A percentile compares a stretch with the other conserved stretches of the same genome.
These are phyloP conservation scores for Anarhynchus alexandrinus DNA, from an alignment of 2,113 vertebrate genomes.

Conservation along the genomic window DNA sequence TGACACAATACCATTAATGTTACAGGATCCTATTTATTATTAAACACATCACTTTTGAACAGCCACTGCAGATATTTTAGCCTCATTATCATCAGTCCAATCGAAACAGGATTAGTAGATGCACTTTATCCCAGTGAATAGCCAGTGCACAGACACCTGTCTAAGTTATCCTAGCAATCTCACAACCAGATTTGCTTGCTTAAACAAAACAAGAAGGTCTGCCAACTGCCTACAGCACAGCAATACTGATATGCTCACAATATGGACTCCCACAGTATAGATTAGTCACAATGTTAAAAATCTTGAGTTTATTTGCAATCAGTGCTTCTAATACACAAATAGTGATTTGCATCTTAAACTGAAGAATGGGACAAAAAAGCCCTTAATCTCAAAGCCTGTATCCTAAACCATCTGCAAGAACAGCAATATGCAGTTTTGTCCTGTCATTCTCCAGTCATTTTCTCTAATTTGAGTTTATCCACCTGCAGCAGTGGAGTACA, in stretches of 20 bases:
- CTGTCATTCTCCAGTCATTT: not conserved
- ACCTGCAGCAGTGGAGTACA: not conserved
- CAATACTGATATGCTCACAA: not conserved
- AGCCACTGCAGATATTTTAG: not conserved
- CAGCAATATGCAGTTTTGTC: not conserved
- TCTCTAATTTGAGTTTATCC: not conserved
- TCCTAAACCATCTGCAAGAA: not conserved
- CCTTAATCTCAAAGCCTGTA: not conserved
- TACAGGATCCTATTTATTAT: not conserved
- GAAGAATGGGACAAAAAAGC: not conserved
- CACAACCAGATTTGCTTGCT: not conserved
- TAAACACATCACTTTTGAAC: not conserved
- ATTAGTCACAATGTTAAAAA: constrained; percentile 1
- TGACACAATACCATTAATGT: not conserved
- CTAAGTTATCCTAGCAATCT: not conserved
- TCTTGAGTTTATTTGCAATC: not conserved
- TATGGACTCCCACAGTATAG: not conserved
- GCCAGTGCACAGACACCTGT: not conserved
- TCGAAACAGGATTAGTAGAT: not conserved
- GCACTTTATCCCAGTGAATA: not conserved
- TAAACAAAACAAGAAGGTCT: not conserved
- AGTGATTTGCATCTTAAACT: not conserved
- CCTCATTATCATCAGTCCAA: not conserved
- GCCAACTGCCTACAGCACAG: not conserved
- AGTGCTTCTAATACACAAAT: not conserved